Conservation (phyloP, 2,797 vertebrate species). For the Acanthornis magna region DNA sequence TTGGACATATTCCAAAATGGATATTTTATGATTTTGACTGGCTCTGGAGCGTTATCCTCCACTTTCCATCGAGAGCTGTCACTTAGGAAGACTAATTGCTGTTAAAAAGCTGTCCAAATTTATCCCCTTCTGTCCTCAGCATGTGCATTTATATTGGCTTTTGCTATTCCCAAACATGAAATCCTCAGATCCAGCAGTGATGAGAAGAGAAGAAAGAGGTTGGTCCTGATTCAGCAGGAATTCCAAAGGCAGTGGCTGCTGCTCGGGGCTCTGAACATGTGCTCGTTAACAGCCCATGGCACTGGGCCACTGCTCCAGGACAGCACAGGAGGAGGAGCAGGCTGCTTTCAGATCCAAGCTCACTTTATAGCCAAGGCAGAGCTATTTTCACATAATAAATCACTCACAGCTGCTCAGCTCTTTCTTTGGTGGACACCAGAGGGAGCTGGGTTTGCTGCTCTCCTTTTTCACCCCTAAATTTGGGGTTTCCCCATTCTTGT, state of each 20-base stretch:
- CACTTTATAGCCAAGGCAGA: background rate
- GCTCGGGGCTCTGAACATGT: background rate
- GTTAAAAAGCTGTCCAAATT: background rate
- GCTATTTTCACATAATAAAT: background rate
- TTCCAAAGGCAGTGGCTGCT: background rate
- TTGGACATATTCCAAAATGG: background rate
- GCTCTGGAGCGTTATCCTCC: background rate
- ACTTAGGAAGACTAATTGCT: slow-evolving; percentile 3
- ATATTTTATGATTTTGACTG: background rate
- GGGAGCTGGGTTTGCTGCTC: slow-evolving; percentile 1
- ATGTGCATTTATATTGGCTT: background rate
- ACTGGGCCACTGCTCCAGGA: background rate
- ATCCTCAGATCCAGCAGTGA: background rate
- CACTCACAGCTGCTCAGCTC: background rate
- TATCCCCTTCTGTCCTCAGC: background rate
- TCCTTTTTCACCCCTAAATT: background rate
- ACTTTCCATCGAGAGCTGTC: slow-evolving; percentile 9
- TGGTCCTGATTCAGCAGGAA: slow-evolving; percentile 3
- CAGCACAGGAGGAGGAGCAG: background rate
- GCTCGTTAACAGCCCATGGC: background rate
- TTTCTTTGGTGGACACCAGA: slow-evolving; percentile 10
- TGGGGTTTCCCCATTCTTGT: background rate
- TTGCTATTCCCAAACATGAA: background rate
- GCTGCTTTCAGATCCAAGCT: background rate
- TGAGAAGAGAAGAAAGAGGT: background rate